Evolutionary conservation across 2,113 vertebrate genomes (phyloP), one percentile per base, ranked within the genome.

Genomic region (Ochotona princeps): DNA sequence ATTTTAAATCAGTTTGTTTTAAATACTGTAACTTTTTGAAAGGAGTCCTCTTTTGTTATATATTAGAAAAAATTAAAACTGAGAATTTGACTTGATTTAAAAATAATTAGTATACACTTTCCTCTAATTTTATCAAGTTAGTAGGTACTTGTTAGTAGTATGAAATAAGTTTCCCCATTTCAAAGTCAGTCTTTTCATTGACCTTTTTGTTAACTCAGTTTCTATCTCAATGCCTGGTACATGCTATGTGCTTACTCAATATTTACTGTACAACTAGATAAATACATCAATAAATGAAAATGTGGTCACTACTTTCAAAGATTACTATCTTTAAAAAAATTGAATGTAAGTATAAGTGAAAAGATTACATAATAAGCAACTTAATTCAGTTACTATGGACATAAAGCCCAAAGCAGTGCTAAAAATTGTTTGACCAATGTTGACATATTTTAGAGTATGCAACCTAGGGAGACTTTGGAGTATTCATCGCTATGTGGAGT

Each of bases 401-500:
- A 35, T 57, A 4, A 82, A 70, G 28, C 9, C 10, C 69, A 44
- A 70, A 89, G 4, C 86, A 23, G 5, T 32, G 23, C 14, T n/a
- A 65, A 49, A 35, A 28, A 28, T 44, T 79, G 5, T 21, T 54
- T 5, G 80, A 47, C 67, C 18, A 61, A 15, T n/a, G 9, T 54
- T 78, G 63, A 79, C 78, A 75, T 90, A 75, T 82, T 95, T 89
- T 95, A 26, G 11, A 85, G 67, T 67, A n/a, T 85, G 28, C 76
- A 49, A 47, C 5, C 30, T 87, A 66, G 0, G 7, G 13, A 82
- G 35, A 26, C 5, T 63, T 20, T 47, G 25, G 28, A 30, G 51
- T 2, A 57, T 70, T 78, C 15, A 44, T 44, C 38, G 4, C 25
- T 93, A 8, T 26, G 7, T 69, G 49, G 18, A 69, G 1, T 78